phyloP scores from a whole-genome alignment of 2,113 vertebrate genomes.

The Vulpes vulpes region DNA sequence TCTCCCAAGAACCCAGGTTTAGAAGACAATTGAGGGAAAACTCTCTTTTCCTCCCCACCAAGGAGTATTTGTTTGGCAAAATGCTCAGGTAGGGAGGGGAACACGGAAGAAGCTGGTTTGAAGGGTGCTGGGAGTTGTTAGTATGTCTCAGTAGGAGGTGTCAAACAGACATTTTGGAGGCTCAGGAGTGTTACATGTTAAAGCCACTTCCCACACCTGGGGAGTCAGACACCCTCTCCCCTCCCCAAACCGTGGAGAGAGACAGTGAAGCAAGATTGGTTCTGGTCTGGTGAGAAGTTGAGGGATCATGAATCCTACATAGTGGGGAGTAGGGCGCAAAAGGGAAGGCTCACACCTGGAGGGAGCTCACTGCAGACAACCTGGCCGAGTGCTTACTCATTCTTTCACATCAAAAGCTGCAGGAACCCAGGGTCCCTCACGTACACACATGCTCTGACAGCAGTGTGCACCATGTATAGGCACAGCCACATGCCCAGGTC shows the following conservation, averaged over 20 bases:
- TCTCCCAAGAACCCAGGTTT: neutral
- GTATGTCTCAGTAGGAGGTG: slow-evolving; percentile 36
- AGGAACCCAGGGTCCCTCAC: neutral
- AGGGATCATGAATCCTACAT: neutral
- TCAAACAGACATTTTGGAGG: slow-evolving; percentile 66
- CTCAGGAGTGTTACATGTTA: slow-evolving; percentile 54
- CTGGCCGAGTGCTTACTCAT: neutral
- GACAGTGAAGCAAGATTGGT: neutral
- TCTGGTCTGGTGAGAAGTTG: neutral
- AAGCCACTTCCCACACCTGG: slow-evolving; percentile 70
- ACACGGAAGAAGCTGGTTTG: neutral
- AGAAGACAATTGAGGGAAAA: neutral
- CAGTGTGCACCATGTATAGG: neutral
- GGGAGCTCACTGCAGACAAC: accelerated
- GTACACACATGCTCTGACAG: neutral
- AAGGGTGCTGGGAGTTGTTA: neutral
- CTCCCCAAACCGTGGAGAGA: neutral
- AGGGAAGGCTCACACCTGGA: neutral
- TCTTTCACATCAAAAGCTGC: neutral
- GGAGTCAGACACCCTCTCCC: neutral
- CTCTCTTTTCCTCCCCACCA: neutral
- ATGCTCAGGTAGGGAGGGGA: neutral
- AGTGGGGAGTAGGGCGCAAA: accelerated
- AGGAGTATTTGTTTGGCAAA: slow-evolving; percentile 20
- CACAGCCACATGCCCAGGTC: neutral